Evolutionary conservation across 2,797 vertebrate genomes (phyloP).

Genomic region (Cossypha heuglini): DNA sequence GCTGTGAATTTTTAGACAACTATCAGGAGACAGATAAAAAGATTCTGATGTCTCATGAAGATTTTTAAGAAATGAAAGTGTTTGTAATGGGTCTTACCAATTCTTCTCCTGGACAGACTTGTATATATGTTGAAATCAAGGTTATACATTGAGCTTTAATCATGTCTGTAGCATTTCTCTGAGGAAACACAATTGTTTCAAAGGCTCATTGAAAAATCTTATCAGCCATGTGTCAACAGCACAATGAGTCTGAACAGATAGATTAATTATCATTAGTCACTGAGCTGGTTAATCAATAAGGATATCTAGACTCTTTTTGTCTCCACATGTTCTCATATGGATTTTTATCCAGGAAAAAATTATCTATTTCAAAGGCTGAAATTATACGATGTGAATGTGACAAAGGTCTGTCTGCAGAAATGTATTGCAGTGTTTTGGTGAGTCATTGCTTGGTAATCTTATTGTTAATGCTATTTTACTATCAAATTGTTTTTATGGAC

Average conservation of each 20-base stretch:
- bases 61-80: not conserved
- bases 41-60: not conserved
- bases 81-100: not conserved
- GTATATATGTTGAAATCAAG: not conserved
- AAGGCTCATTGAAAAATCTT: not conserved
- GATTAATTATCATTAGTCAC: not conserved
- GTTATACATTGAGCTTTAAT: not conserved
- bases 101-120: not conserved
- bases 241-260: not conserved
- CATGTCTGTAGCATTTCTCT: not conserved
- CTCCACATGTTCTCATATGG: accelerated
- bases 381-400: not conserved
- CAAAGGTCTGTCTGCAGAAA: not conserved
- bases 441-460: not conserved
- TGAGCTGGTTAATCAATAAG: not conserved
- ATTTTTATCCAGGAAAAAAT: not conserved
- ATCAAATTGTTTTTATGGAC: not conserved
- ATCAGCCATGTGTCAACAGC: not conserved
- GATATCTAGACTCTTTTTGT: not conserved
- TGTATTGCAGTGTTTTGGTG: not conserved
- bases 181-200: not conserved
- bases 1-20: not conserved
- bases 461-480: not conserved
- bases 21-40: not conserved
- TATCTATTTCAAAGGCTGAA: not conserved